Percentiles rank a stretch among this genome's conserved stretches.
phyloP scores from a whole-genome alignment of 2,797 vertebrate species.

The Crocodylus rhombifer region DNA sequence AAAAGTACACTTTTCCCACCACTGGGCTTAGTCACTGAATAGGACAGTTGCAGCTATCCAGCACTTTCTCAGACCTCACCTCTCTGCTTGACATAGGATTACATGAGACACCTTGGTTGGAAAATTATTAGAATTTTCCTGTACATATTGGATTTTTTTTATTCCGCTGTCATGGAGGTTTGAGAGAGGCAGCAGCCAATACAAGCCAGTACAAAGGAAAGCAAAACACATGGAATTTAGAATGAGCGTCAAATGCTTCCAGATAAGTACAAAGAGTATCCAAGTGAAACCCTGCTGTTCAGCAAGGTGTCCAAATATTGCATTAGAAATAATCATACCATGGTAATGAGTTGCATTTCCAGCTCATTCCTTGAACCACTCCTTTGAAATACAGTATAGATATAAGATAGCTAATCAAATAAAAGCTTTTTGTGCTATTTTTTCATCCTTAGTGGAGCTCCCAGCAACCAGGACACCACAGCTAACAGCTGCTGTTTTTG shows the following conservation, averaged over 20 bases:
- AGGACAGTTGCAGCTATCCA: neutral
- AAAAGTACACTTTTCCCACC: neutral
- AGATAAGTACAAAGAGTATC: neutral
- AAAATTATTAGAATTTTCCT: neutral
- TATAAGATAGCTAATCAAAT: neutral
- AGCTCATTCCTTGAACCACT: neutral
- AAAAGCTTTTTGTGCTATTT: constrained; percentile 19
- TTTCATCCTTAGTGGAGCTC: constrained; percentile 13
- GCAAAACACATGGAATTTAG: neutral
- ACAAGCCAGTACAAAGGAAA: neutral
- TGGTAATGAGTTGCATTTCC: neutral
- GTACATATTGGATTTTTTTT: neutral
- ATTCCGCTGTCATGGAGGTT: neutral
- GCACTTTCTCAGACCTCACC: neutral
- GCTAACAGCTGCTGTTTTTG: constrained; percentile 47
- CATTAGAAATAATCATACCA: neutral
- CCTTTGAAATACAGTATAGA: neutral
- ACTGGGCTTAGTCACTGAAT: neutral
- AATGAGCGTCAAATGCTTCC: neutral
- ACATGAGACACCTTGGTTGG: neutral
- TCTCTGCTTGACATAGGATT: neutral
- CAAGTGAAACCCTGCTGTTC: neutral
- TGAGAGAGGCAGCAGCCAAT: neutral
- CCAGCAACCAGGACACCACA: neutral
- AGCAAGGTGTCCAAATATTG: neutral